These are phyloP conservation scores for Phrynosoma blainvillii DNA, from an alignment of 2,113 vertebrate genomes.

Conservation along the genomic window DNA sequence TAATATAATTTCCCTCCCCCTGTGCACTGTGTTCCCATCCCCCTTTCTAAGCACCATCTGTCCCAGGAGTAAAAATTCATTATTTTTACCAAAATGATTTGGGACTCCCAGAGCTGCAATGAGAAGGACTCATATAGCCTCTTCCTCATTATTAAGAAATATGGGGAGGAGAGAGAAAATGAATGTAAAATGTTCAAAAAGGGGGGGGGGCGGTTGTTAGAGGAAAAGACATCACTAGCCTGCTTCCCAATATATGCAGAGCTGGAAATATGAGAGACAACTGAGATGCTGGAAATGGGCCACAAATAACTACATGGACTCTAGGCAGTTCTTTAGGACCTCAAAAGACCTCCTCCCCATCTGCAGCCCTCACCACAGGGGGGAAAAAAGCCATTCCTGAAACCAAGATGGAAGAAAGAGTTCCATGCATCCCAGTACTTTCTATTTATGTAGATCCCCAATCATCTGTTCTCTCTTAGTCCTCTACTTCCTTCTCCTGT, in stretches of 20 bases:
- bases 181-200: background rate
- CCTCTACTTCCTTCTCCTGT: background rate
- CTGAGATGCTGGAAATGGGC: background rate
- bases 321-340: background rate
- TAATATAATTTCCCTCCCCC: background rate
- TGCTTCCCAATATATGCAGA: background rate
- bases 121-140: constrained; percentile 14
- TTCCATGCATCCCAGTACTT: background rate
- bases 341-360: background rate
- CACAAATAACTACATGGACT: background rate
- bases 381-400: background rate
- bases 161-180: background rate
- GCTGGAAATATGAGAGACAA: background rate
- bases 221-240: background rate
- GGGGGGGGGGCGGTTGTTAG: background rate
- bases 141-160: background rate
- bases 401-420: background rate
- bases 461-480: background rate
- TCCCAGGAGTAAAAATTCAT: constrained; percentile 25
- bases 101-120: constrained; percentile 25
- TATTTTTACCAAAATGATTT: constrained; percentile 34
- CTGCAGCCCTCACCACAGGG: too few relatives aligned
- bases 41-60: too few relatives aligned
- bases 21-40: background rate
- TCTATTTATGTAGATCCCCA: background rate